These are phyloP conservation scores for Lineus longissimus DNA, from an alignment of 1,140 invertebrate genomes.

Conservation along the genomic window DNA sequence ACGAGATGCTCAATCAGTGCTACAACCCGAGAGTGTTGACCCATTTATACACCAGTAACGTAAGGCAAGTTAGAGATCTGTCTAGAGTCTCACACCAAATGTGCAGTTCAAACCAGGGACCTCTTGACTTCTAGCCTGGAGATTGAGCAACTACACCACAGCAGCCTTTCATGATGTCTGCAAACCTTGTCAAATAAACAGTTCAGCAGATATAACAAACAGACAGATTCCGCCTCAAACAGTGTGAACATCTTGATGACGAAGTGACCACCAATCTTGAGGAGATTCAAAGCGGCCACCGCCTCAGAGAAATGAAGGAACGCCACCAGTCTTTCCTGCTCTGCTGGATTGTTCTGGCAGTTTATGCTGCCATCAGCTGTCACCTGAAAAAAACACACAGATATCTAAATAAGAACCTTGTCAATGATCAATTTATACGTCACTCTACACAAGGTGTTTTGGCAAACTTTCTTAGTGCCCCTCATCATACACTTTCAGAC, in stretches of 20 bases:
- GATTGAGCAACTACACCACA: background rate
- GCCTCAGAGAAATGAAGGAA: slow-evolving; percentile 79
- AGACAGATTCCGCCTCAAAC: slow-evolving; percentile 77
- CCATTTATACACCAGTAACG: too few relatives aligned
- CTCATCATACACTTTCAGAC: background rate
- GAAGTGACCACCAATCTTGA: slow-evolving; percentile 72
- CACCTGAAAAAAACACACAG: slow-evolving; percentile 52
- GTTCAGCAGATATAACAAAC: slow-evolving; percentile 75
- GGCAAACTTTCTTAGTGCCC: background rate
- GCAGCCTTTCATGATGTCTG: background rate
- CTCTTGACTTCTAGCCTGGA: background rate
- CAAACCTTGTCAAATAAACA: slow-evolving; percentile 68
- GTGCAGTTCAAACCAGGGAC: too few relatives aligned
- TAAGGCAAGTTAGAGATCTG: too few relatives aligned
- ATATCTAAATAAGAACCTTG: slow-evolving; percentile 41
- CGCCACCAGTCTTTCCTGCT: slow-evolving; percentile 77
- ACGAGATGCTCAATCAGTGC: background rate
- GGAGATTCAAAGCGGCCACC: slow-evolving; percentile 67
- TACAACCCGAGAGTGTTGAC: too few relatives aligned
- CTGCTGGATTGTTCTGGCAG: slow-evolving; percentile 75
- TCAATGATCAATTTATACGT: too few relatives aligned
- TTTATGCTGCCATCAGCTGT: slow-evolving; percentile 93
- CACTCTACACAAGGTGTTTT: slow-evolving; percentile 1
- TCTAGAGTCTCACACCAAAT: too few relatives aligned
- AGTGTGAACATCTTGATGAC: slow-evolving; percentile 91